Evolutionary conservation across 2,888 invertebrate genomes (phyloP).

Genomic region (Macrosiphum euphorbiae): DNA sequence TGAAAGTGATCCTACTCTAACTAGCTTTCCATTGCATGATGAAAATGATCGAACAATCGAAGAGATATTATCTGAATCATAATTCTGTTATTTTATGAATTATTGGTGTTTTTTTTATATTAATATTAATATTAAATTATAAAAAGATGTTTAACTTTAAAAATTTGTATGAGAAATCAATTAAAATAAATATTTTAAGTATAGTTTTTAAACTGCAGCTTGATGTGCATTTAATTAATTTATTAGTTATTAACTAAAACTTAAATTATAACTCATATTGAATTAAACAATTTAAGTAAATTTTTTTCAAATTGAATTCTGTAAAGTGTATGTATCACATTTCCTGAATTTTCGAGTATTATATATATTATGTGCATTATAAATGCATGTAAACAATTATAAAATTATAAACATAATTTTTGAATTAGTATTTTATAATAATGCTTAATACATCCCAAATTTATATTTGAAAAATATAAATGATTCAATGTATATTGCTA

Average conservation of each 20-base stretch:
- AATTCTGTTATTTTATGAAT: constrained; percentile 11
- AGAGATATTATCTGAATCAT: constrained; percentile 68
- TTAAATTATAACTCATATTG: background rate
- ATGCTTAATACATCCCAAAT: background rate
- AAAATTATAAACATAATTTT: background rate
- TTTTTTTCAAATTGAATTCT: background rate
- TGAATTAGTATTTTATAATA: background rate
- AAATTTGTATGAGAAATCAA: background rate
- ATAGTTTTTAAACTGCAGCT: background rate
- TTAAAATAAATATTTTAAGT: background rate
- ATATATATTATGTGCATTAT: background rate
- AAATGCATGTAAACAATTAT: background rate
- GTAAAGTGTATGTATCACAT: background rate
- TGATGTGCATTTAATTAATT: background rate
- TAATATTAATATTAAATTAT: background rate
- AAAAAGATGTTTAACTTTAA: background rate
- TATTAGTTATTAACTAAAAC: background rate
- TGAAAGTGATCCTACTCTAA: constrained; percentile 77
- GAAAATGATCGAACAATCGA: constrained; percentile 68
- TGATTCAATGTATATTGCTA: background rate
- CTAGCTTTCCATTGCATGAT: constrained; percentile 71
- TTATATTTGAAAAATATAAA: background rate
- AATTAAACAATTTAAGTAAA: background rate
- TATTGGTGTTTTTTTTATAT: background rate
- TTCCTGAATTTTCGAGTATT: background rate